Evolutionary conservation across 2,113 vertebrate species (phyloP), one percentile per base, ranked within the genome.

Genomic region (Phylloscopus trochilus): DNA sequence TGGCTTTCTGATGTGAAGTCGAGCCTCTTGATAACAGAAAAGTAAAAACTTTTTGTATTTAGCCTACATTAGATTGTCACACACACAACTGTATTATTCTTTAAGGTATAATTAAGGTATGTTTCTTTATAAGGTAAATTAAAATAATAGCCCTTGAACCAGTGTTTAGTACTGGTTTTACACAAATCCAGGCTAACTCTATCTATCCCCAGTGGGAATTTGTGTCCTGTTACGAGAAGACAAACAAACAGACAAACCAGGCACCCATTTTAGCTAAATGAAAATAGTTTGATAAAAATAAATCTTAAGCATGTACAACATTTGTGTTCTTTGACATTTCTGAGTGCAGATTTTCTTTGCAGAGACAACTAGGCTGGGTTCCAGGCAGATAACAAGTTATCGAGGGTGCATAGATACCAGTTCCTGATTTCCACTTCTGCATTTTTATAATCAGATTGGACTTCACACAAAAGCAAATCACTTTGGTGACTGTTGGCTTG

Each of bases 381-480:
- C 95, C 92, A 93, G 92, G 90, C 72, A 95, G 92, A 94, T 92
- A 96, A 82, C 73, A 72, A 87, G 92, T 93, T 96, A 96, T 94
- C 79, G 8, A 66, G 89, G 56, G 82, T 80, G 76, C 69, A 83
- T 49, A 95, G 92, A 95, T 95, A 82, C 92, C 85, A 87, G 72
- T 83, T 94, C 73, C 89, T 89, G 96, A 96, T 95, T 95, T 92
- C 90, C 83, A 93, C 73, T 92, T 92, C 78, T 92, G 84, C 78
- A 80, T 96, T 89, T 94, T 76, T 88, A 55, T 96, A 96, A 97
- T 97, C 97, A 90, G 92, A 95, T 96, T 96, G 94, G 90, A 91
- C 79, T 95, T 94, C 83, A 85, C 79, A 93, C 87, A 93, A 73
- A 95, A 91, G 90, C 85, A 95, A 96, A 96, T 92, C 84, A 80